Conservation (phyloP, 2,888 invertebrate species). For the Osedax fenrisi region DNA sequence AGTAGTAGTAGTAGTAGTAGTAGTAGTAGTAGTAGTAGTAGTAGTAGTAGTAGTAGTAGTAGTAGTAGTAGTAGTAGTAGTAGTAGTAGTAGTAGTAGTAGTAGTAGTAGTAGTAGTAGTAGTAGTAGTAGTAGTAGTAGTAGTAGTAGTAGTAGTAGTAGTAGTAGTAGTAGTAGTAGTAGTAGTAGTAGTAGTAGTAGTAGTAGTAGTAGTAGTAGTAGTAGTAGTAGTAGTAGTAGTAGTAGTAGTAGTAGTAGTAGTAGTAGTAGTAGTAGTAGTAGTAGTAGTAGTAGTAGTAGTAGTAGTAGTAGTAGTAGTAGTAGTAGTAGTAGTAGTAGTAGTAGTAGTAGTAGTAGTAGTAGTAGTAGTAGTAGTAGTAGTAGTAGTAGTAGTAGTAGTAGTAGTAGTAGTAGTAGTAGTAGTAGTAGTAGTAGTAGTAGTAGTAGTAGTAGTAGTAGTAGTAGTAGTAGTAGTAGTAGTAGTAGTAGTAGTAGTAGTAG, state of each 20-base stretch:
- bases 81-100: slow-evolving; percentile 10
- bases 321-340: slow-evolving; percentile 10
- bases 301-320: slow-evolving; percentile 10
- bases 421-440: slow-evolving; percentile 10
- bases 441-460: slow-evolving; percentile 10
- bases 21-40: neutral
- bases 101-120: slow-evolving; percentile 10
- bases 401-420: slow-evolving; percentile 10
- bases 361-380: slow-evolving; percentile 10
- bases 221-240: slow-evolving; percentile 4
- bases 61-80: slow-evolving; percentile 10
- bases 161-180: slow-evolving; percentile 10
- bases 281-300: slow-evolving; percentile 10
- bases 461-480: slow-evolving; percentile 4
- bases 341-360: slow-evolving; percentile 4
- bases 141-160: slow-evolving; percentile 7
- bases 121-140: slow-evolving; percentile 7
- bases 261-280: slow-evolving; percentile 4
- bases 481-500: slow-evolving; percentile 10
- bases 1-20: slow-evolving; percentile 19
- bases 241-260: slow-evolving; percentile 4
- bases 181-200: slow-evolving; percentile 6
- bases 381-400: slow-evolving; percentile 4
- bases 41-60: neutral
- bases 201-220: slow-evolving; percentile 4